Percentiles rank a stretch among this genome's conserved stretches.
Evolutionary conservation across 2,888 invertebrate species (phyloP).

Genomic region (Chalcosyrphus nemorum): DNA sequence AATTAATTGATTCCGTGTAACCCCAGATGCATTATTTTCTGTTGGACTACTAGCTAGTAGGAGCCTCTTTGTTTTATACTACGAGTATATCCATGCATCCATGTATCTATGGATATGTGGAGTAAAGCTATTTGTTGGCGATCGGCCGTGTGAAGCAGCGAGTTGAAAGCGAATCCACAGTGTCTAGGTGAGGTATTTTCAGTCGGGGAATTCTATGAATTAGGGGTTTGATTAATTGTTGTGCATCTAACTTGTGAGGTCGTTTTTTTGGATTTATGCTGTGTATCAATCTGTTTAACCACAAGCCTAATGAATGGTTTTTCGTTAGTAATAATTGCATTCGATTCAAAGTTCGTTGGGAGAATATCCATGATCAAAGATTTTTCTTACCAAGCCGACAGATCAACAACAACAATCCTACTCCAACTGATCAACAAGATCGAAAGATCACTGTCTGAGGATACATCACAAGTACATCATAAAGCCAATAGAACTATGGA

Average conservation of each 20-base stretch:
- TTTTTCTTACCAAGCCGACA: too few species aligned
- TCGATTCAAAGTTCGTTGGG: too few species aligned
- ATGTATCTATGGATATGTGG: not conserved
- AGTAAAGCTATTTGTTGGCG: constrained; percentile 7
- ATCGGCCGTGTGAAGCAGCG: constrained; percentile 25
- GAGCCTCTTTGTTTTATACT: not conserved
- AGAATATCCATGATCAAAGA: too few species aligned
- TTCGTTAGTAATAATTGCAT: too few species aligned
- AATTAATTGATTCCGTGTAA: constrained; percentile 73
- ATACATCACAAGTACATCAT: too few species aligned
- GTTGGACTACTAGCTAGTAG: constrained; percentile 22
- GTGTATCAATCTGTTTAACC: too few species aligned
- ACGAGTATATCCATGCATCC: not conserved
- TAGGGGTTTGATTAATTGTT: constrained; percentile 20
- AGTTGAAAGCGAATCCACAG: not conserved
- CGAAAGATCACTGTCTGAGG: too few species aligned
- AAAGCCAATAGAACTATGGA: too few species aligned
- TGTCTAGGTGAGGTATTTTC: constrained; percentile 34
- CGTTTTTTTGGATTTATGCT: too few species aligned
- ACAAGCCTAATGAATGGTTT: too few species aligned
- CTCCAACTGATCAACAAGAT: too few species aligned
- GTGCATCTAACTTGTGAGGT: not conserved
- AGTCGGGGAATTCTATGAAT: constrained; percentile 32
- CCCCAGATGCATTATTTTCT: constrained; percentile 65
- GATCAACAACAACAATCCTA: too few species aligned